Conservation (phyloP, 2,888 invertebrate genomes). For the Eupithecia dodoneata region DNA sequence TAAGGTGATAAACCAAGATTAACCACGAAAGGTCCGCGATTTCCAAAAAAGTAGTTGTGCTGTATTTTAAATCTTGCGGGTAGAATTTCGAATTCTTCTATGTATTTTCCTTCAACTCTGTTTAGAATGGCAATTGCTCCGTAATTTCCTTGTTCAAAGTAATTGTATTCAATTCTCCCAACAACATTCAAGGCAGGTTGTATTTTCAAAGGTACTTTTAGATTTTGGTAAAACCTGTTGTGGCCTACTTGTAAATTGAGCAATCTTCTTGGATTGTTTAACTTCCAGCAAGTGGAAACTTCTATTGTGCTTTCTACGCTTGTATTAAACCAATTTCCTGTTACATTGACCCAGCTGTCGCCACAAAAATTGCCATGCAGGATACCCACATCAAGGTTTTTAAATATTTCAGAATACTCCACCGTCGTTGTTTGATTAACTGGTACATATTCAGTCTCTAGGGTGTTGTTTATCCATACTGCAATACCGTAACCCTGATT, state of each 20-base stretch:
- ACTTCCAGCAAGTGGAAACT: conserved; percentile 92
- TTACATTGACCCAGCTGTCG: conserved; percentile 93
- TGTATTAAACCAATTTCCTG: conserved; percentile 93
- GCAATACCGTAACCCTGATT: conserved; percentile 96
- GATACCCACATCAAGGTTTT: conserved; percentile 94
- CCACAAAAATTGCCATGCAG: conserved; percentile 97
- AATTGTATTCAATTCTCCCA: conserved; percentile 93
- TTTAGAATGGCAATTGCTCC: conserved; percentile 95
- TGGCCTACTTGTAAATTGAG: conserved; percentile 91
- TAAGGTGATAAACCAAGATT: conserved; percentile 95
- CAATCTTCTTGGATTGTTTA: conserved; percentile 78
- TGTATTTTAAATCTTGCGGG: conserved; percentile 89
- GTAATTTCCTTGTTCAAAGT: conserved; percentile 91
- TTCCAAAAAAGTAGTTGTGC: conserved; percentile 95
- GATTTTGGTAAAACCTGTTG: conserved; percentile 91
- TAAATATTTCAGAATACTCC: conserved; percentile 93
- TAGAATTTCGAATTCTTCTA: conserved; percentile 91
- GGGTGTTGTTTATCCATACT: conserved; percentile 94
- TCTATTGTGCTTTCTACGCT: conserved; percentile 92
- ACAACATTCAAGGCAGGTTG: conserved; percentile 92
- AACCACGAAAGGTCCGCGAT: conserved; percentile 94
- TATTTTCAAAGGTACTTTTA: conserved; percentile 89
- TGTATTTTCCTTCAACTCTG: conserved; percentile 83
- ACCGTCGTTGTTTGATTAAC: conserved; percentile 94
- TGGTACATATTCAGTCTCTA: conserved; percentile 89